Base-by-base conservation (phyloP, 2,888 invertebrate species). In the Apamea anceps region DNA sequence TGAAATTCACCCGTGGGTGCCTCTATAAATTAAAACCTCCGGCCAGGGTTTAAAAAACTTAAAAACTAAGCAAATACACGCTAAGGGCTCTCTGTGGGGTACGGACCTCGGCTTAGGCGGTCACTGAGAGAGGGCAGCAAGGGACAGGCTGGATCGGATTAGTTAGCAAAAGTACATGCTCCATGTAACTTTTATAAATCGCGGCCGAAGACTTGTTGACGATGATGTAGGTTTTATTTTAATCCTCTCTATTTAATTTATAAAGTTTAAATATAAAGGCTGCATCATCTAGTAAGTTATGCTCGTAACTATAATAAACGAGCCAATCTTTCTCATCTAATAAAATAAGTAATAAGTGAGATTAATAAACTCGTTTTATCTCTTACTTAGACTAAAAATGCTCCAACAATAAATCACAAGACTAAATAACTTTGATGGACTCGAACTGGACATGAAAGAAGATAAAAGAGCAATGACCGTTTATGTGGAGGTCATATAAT, bases 401-500 rank as follows among this genome's bases (percentile, higher is more conserved):
- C 32, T 79, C 32, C 18, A 32, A 74, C 15, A 78, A 82, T 82
- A 82, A 82, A 75, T 82, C 63, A 68, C 72, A 60, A 25, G 32
- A 45, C 74, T 68, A 75, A 86, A 86, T 82, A 82, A 68, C 60
- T 71, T 84, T 85, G 45, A 86, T 83, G 65, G 51, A 51, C 60
- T 48, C 71, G 8, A 37, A 86, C 72, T 79, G 42, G 60, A 65
- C 48, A 48, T 42, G 28, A 79, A 74, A 72, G 32, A 72, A 73
- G 71, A 81, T 75, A 51, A 65, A 72, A 75, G 83, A 70, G 60
- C 83, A 73, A n/a, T 79, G 75, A 70, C 65, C 74, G 37, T 65
- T 72, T 13, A 25, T 63, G 25, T 81, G 7, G 42, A 45, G 57
- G 63, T 74, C 78, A 72, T 62, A n/a, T 74, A 37, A 62, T 66